These are phyloP conservation scores for Coecobrya sp. DNA, from an alignment of 2,888 invertebrate genomes.

Conservation along the genomic window DNA sequence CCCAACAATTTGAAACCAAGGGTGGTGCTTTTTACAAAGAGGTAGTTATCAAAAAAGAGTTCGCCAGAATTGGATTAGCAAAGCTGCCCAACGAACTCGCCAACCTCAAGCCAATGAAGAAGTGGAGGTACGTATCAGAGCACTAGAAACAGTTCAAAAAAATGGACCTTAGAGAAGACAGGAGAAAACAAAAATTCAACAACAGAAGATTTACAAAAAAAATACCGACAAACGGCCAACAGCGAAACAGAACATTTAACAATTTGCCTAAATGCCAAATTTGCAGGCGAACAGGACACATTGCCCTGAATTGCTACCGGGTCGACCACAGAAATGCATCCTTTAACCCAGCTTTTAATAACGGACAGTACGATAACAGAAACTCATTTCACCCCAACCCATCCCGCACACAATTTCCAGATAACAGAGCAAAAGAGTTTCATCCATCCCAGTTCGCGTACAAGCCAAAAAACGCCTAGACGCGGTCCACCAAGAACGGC, in stretches of 20 bases:
- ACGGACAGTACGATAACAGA: too few relatives aligned
- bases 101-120: background rate
- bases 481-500: background rate
- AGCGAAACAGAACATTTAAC: slow-evolving; percentile 25
- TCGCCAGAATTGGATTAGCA: background rate
- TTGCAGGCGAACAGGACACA: background rate
- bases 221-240: too few relatives aligned
- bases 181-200: background rate
- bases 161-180: background rate
- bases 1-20: background rate
- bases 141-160: background rate
- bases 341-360: too few relatives aligned
- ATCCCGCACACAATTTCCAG: background rate
- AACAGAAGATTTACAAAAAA: background rate
- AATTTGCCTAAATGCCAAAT: background rate
- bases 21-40: background rate
- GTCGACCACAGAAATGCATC: background rate
- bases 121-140: too few relatives aligned
- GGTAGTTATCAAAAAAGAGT: background rate
- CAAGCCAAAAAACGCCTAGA: background rate
- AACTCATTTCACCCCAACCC: too few relatives aligned
- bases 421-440: background rate
- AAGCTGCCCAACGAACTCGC: background rate
- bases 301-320: slow-evolving; percentile 15
- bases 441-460: background rate